Percentiles rank a stretch among this genome's conserved stretches.
These are phyloP conservation scores for Corythucha ciliata DNA, from an alignment of 2,888 invertebrate species.

Conservation along the genomic window DNA sequence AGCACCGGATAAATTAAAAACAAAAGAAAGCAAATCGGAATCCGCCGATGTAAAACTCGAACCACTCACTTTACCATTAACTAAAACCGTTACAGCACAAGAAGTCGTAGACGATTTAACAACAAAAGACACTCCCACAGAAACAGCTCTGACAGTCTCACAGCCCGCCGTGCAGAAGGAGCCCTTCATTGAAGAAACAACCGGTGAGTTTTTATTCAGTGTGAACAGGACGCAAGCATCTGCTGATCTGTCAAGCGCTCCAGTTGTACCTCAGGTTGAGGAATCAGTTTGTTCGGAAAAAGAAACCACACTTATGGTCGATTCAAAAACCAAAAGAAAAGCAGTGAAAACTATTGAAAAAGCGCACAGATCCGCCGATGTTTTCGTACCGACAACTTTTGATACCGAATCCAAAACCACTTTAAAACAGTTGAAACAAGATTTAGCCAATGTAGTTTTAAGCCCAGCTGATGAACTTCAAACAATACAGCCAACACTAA, in stretches of 20 bases:
- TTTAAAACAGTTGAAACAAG: not conserved
- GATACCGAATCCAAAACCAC: conserved; percentile 15
- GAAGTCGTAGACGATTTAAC: conserved; percentile 1
- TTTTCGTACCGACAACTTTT: conserved; percentile 17
- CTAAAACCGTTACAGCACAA: not conserved
- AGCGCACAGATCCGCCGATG: conserved; percentile 20
- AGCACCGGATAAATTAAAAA: not conserved
- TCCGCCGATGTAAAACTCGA: not conserved
- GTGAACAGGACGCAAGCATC: not conserved
- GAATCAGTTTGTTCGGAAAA: conserved; percentile 8
- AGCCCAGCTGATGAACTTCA: too few species aligned
- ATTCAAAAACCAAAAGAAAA: conserved; percentile 2
- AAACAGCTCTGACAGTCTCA: not conserved
- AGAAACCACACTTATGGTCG: not conserved
- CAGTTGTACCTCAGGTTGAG: conserved; percentile 6
- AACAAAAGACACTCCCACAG: too few species aligned
- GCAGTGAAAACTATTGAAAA: not conserved
- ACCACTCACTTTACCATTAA: not conserved
- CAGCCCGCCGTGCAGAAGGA: not conserved
- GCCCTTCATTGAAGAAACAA: not conserved
- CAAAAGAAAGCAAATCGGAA: not conserved
- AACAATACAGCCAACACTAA: too few species aligned
- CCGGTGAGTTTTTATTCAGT: conserved; percentile 3
- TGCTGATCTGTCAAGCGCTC: not conserved
- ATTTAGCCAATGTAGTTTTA: too few species aligned